Evolutionary conservation across 2,113 vertebrate genomes (phyloP), one percentile per base, ranked within the genome.

Genomic region (Sinocyclocheilus rhinocerous): DNA sequence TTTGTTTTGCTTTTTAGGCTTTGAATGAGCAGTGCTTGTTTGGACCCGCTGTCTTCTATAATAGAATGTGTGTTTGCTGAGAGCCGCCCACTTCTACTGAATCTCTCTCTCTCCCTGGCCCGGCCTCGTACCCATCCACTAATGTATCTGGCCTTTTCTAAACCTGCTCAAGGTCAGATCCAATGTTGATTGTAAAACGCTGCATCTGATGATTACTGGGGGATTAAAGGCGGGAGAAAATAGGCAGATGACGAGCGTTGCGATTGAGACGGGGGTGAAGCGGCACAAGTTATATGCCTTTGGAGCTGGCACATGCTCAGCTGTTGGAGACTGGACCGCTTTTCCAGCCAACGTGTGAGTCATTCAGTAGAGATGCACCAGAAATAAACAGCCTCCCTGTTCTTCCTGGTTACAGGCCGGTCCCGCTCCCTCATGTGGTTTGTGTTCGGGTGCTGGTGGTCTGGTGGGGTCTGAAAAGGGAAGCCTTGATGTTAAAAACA

Each of bases 371-470:
- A 96, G 94, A 94, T 95, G 94, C 89, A 91, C 93, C 92, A 90
- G 89, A 94, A 96, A 96, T 95, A 96, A 96, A 95, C 92, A 95
- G 93, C 91, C 93, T 95, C 92, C 93, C 93, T 95, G 92, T 95
- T 94, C 93, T 92, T 70, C 80, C 93, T 90, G 92, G 92, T 89
- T 89, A 90, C 92, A 89, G 89, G 33, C 90, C 90, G 91, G 93
- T 94, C 93, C 94, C 4, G 93, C 95, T 94, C 94, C 94, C 93
- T 91, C 70, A 77, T 90, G 92, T 91, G 94, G 93, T 95, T 95
- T 95, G 89, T 88, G 55, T 91, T 91, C 90, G 90, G 90, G 33
- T 81, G 91, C 90, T 88, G 29, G 36, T 85, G 76, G 84, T 90
- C 1, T 2, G 0, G 81, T 81, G 90, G 89, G 76, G 84, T 90